Evolutionary conservation across 1,140 invertebrate genomes (phyloP).

Genomic region (Tetranychus urticae): DNA sequence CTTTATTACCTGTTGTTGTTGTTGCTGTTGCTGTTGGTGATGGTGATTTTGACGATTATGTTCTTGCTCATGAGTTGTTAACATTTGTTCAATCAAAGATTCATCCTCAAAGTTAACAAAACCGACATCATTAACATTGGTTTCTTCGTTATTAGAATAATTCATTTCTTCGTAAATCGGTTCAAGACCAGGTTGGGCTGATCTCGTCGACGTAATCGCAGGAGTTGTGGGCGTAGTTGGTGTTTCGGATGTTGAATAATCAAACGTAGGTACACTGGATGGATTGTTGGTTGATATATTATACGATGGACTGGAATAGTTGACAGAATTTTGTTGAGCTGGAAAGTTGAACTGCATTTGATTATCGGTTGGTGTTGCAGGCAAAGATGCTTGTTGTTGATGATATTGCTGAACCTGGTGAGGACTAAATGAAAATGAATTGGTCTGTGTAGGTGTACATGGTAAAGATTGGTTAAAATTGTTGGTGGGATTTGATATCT

Average conservation of each 20-base stretch:
- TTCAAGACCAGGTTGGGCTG: neutral
- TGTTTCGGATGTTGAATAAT: neutral
- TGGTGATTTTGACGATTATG: neutral
- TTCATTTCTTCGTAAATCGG: neutral
- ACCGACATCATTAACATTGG: neutral
- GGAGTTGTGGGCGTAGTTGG: neutral
- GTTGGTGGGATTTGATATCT: neutral
- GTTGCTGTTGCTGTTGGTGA: neutral
- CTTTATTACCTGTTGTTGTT: neutral
- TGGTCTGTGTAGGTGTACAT: constrained; percentile 1
- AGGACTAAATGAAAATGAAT: neutral
- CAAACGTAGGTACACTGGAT: neutral
- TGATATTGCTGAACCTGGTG: constrained; percentile 4
- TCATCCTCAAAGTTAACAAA: neutral
- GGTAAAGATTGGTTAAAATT: neutral
- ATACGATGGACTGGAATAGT: neutral
- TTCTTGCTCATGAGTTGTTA: neutral
- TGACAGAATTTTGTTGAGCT: neutral
- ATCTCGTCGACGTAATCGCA: neutral
- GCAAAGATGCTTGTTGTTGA: neutral
- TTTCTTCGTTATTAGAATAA: neutral
- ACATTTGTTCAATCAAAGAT: neutral
- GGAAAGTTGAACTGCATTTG: neutral
- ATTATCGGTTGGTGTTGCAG: neutral
- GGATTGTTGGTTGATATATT: neutral